These are phyloP conservation scores for Maconellicoccus hirsutus DNA, from an alignment of 1,140 invertebrate species.

Conservation along the genomic window DNA sequence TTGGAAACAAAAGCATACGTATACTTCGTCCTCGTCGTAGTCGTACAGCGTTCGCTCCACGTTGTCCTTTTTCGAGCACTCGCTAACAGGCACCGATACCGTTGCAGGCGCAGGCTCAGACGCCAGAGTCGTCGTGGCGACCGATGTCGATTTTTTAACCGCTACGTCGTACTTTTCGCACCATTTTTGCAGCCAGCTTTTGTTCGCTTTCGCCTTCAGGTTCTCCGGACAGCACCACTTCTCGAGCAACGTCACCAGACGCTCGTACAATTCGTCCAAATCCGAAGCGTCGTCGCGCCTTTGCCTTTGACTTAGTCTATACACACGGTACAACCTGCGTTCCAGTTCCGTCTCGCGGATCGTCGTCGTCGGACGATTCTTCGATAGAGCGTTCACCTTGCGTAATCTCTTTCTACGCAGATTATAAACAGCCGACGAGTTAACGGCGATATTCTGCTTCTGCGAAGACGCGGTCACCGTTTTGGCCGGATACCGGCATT, in stretches of 20 bases:
- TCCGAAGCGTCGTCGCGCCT: background rate
- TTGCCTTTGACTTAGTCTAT: background rate
- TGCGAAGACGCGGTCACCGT: background rate
- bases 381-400: background rate
- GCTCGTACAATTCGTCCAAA: background rate
- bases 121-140: no score
- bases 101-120: no score
- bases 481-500: background rate
- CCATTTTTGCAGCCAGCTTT: background rate
- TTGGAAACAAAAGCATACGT: conserved; percentile 1
- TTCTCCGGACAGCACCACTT: background rate
- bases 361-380: background rate
- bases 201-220: background rate
- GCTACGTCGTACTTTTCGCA: background rate
- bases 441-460: background rate
- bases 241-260: background rate
- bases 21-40: conserved; percentile 9
- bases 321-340: background rate
- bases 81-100: no score
- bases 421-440: background rate
- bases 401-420: background rate
- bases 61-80: no score
- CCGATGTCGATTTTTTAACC: no score
- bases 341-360: background rate
- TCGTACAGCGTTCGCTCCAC: background rate